Conservation (phyloP, 2,888 invertebrate genomes). For the Gastrophysa polygoni region DNA sequence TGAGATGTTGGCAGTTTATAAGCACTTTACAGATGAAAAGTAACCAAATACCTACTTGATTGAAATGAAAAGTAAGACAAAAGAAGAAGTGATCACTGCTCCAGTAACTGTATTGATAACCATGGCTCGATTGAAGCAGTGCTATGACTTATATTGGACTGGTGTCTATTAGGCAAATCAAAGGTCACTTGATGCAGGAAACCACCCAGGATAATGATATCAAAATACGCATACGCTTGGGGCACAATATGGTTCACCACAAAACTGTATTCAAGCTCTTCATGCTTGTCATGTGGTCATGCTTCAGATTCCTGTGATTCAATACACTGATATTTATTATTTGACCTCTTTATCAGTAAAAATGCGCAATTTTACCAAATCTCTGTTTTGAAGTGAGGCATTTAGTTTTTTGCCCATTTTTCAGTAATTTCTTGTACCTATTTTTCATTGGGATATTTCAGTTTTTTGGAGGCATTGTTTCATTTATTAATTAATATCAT, state of each 20-base stretch:
- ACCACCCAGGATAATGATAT: background rate
- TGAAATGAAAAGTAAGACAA: constrained; percentile 32
- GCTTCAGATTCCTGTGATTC: background rate
- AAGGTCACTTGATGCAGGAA: constrained; percentile 38
- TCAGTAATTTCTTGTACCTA: background rate
- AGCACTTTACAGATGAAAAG: too few species aligned
- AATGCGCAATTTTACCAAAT: background rate
- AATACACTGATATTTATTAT: background rate
- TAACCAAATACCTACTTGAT: constrained; percentile 36
- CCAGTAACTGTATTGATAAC: constrained; percentile 24
- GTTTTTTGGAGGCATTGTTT: background rate
- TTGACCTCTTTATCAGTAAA: constrained; percentile 1
- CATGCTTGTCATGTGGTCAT: background rate
- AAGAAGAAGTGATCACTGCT: constrained; percentile 35
- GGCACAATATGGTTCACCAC: background rate
- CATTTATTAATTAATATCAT: constrained; percentile 12
- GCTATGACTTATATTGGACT: constrained; percentile 27
- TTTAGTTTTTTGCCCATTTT: background rate
- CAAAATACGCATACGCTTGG: background rate
- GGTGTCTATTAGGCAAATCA: constrained; percentile 32
- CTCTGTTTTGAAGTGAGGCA: background rate
- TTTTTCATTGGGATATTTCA: background rate
- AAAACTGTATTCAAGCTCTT: background rate
- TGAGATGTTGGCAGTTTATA: too few species aligned
- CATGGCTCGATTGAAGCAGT: constrained; percentile 26